phyloP scores from a whole-genome alignment of 2,113 vertebrate genomes.

The Microcebus griseorufus region DNA sequence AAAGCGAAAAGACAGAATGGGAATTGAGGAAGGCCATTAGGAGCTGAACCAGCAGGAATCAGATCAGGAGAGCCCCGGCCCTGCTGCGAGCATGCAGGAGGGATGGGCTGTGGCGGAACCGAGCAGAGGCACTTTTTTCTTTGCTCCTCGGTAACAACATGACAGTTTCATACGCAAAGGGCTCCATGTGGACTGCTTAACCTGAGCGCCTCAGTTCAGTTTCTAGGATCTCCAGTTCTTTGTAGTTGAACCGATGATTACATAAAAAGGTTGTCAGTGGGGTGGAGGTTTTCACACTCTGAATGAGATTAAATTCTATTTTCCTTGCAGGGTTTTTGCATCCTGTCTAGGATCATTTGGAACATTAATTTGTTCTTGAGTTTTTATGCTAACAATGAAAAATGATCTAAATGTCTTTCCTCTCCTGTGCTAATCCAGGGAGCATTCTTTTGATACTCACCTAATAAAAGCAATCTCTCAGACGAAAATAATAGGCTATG shows the following conservation, averaged over 20 bases:
- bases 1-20: conserved; percentile 18
- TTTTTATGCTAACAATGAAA: conserved; percentile 1
- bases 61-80: not conserved
- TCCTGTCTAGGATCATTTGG: not conserved
- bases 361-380: not conserved
- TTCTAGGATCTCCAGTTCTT: not conserved
- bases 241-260: not conserved
- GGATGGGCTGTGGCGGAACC: not conserved
- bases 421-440: not conserved
- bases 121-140: not conserved
- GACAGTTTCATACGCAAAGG: conserved; percentile 18
- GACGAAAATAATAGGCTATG: not conserved
- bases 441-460: conserved; percentile 10
- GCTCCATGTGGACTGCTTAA: not conserved
- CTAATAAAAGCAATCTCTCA: not conserved
- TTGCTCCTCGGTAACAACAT: not conserved
- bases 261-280: not conserved
- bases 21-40: conserved; percentile 49
- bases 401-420: not conserved
- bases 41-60: not conserved
- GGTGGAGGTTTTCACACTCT: not conserved
- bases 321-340: not conserved
- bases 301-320: conserved; percentile 25
- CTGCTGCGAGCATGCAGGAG: not conserved
- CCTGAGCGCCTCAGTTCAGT: not conserved